Percentiles rank a stretch among this genome's conserved stretches.
Evolutionary conservation across 2,888 invertebrate species (phyloP).

Genomic region (Hypomecis atomaria): DNA sequence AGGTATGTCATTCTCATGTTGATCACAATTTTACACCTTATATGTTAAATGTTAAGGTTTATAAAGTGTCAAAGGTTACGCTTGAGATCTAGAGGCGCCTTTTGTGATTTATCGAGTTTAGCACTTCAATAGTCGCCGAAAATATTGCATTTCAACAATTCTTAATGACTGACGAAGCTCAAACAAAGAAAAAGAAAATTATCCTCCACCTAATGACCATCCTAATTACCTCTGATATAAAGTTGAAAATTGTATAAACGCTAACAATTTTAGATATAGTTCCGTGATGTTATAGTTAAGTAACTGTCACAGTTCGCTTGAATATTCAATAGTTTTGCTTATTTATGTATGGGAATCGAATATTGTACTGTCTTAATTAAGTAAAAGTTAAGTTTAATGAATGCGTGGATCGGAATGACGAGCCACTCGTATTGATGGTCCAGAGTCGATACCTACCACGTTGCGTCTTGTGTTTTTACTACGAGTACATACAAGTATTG

Average conservation of each 20-base stretch:
- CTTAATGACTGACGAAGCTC: conserved; percentile 36
- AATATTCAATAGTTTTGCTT: conserved; percentile 37
- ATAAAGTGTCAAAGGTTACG: conserved; percentile 21
- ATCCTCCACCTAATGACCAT: neutral
- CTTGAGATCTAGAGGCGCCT: conserved; percentile 54
- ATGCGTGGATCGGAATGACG: neutral
- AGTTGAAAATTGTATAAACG: conserved; percentile 16
- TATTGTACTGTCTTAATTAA: conserved; percentile 30
- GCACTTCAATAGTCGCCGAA: conserved; percentile 65
- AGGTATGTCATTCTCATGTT: conserved; percentile 36
- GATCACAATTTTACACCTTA: conserved; percentile 47
- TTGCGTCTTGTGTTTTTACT: too few relatives aligned
- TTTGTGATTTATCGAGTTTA: conserved; percentile 67
- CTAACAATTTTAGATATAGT: conserved; percentile 14
- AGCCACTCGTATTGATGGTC: neutral
- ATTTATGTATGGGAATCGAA: conserved; percentile 32
- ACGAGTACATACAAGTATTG: too few relatives aligned
- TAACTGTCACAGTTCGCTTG: conserved; percentile 35
- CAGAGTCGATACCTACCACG: too few relatives aligned
- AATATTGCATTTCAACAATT: conserved; percentile 41
- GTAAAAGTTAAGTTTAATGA: conserved; percentile 26
- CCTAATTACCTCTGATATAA: conserved; percentile 13
- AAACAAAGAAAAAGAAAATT: conserved; percentile 1
- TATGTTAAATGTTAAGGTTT: conserved; percentile 29
- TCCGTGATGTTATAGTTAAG: conserved; percentile 32